Evolutionary conservation across 1,140 invertebrate genomes (phyloP).

Genomic region (Magallana angulata): DNA sequence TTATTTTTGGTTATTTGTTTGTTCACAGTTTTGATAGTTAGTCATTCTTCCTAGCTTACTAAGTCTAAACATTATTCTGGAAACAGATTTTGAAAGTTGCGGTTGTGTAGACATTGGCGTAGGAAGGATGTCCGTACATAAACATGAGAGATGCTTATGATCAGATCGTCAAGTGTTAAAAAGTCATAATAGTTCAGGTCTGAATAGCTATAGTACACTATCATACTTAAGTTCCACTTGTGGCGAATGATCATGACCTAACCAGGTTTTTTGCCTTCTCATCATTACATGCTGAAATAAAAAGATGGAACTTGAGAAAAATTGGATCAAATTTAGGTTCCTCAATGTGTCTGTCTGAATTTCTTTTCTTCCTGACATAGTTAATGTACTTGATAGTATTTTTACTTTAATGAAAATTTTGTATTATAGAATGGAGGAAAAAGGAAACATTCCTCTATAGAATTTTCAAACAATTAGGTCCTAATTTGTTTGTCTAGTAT

Average conservation of each 20-base stretch:
- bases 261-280: neutral
- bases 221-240: neutral
- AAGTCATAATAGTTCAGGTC: neutral
- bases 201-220: neutral
- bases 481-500: no score
- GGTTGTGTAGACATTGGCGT: neutral
- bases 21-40: no score
- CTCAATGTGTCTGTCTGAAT: no score
- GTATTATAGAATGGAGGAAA: neutral
- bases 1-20: no score
- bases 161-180: slow-evolving; percentile 11
- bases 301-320: no score
- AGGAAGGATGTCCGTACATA: slow-evolving; percentile 12
- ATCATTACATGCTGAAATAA: neutral
- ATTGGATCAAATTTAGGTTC: no score
- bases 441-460: neutral
- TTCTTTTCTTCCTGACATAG: no score
- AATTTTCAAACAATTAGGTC: neutral
- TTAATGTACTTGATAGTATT: neutral
- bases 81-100: neutral
- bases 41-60: no score
- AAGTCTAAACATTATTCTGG: no score
- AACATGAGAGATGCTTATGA: slow-evolving; percentile 6
- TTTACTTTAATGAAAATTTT: neutral
- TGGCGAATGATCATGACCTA: neutral